Conservation (phyloP, 2,888 invertebrate genomes). For the Yponomeuta plumbellus region DNA sequence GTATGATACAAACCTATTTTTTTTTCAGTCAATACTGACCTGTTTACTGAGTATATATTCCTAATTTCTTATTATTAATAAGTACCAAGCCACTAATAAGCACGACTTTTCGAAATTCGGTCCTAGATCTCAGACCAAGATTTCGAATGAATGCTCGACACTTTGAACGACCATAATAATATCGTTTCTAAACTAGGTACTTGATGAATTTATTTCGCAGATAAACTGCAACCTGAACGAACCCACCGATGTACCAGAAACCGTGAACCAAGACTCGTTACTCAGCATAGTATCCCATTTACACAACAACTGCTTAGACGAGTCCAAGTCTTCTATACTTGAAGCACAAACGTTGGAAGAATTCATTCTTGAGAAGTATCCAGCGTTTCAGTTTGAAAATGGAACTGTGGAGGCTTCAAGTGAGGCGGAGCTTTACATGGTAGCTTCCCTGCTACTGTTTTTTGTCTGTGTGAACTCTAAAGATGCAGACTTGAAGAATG, state of each 20-base stretch:
- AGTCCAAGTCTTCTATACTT: slow-evolving; percentile 58
- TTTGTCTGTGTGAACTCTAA: slow-evolving; percentile 73
- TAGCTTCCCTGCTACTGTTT: slow-evolving; percentile 69
- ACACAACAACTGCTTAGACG: slow-evolving; percentile 56
- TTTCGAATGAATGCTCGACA: too few species aligned
- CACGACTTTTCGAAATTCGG: too few species aligned
- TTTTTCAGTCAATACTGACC: neutral
- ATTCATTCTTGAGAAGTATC: slow-evolving; percentile 66
- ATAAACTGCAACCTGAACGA: slow-evolving; percentile 66
- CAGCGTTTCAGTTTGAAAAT: slow-evolving; percentile 62
- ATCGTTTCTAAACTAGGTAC: neutral
- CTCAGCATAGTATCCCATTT: slow-evolving; percentile 55
- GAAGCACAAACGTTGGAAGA: slow-evolving; percentile 57
- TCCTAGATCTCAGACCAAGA: too few species aligned
- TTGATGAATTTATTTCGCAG: slow-evolving; percentile 39
- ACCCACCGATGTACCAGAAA: slow-evolving; percentile 34
- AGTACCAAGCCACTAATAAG: too few species aligned
- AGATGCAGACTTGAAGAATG: slow-evolving; percentile 69
- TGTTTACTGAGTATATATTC: neutral
- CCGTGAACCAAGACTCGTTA: slow-evolving; percentile 46
- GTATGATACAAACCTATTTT: slow-evolving; percentile 35
- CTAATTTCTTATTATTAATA: neutral
- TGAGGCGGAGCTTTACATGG: slow-evolving; percentile 54
- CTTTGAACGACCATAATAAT: neutral
- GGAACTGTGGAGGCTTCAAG: slow-evolving; percentile 40